A percentile compares a stretch with the other conserved stretches of the same genome.
phyloP scores from a whole-genome alignment of 1,140 invertebrate genomes.

The Meloidogyne floridensis region DNA sequence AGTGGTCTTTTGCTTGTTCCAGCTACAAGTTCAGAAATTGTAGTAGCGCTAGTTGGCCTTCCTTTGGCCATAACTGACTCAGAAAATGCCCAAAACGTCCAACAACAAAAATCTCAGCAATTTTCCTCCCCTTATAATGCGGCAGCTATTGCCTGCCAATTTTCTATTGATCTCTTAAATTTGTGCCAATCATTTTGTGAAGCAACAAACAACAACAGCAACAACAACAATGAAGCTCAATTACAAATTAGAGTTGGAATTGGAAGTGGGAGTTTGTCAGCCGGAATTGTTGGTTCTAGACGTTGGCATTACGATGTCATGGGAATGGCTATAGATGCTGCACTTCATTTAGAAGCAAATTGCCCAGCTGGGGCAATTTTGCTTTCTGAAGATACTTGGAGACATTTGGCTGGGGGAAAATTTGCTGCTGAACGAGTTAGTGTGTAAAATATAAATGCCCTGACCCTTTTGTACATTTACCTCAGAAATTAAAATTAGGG shows the following conservation, averaged over 20 bases:
- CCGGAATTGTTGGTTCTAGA: slow-evolving; percentile 55
- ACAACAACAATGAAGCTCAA: slow-evolving; percentile 36
- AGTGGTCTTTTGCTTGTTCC: slow-evolving; percentile 6
- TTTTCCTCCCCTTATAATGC: no score
- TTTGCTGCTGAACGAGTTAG: slow-evolving; percentile 40
- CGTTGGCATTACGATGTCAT: slow-evolving; percentile 65
- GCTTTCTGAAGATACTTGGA: slow-evolving; percentile 50
- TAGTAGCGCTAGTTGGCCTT: slow-evolving; percentile 48
- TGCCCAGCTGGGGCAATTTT: slow-evolving; percentile 36
- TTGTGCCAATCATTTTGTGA: slow-evolving; percentile 59
- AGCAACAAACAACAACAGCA: slow-evolving; percentile 56
- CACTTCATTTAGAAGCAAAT: slow-evolving; percentile 50
- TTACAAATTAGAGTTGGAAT: slow-evolving; percentile 58
- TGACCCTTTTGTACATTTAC: no score
- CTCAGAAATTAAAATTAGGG: no score
- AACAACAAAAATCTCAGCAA: background rate
- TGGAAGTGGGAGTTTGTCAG: slow-evolving; percentile 53
- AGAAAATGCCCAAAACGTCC: slow-evolving; percentile 2
- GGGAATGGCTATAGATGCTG: slow-evolving; percentile 56
- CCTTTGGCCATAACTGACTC: slow-evolving; percentile 34
- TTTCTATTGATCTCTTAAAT: slow-evolving; percentile 52
- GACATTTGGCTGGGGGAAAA: slow-evolving; percentile 26
- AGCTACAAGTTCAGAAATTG: slow-evolving; percentile 47
- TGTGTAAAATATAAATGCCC: no score
- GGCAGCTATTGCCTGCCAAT: slow-evolving; percentile 40